These are phyloP conservation scores for Herpailurus yagouaroundi DNA, from an alignment of 2,113 vertebrate species.

Conservation along the genomic window DNA sequence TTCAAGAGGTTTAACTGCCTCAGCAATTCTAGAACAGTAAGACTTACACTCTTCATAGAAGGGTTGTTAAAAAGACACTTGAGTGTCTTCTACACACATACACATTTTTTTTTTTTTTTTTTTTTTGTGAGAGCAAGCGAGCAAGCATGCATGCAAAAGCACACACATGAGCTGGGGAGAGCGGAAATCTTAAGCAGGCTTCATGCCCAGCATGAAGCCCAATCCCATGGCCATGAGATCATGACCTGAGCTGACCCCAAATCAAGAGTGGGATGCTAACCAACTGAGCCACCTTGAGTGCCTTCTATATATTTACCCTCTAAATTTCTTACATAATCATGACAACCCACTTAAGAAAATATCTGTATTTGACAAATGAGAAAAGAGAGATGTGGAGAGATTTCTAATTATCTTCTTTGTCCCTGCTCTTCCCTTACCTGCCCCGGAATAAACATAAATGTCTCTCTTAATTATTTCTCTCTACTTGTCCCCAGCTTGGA, in stretches of 20 bases:
- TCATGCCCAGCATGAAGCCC: too few species aligned
- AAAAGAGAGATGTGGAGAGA: not conserved
- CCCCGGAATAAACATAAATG: not conserved
- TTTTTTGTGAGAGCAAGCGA: too few species aligned
- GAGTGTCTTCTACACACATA: not conserved
- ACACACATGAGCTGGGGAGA: too few species aligned
- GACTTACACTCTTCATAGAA: not conserved
- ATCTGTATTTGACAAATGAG: not conserved
- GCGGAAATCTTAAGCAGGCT: too few species aligned
- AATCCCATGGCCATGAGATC: too few species aligned
- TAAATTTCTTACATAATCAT: not conserved
- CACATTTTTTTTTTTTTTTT: too few species aligned
- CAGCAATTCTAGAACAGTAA: not conserved
- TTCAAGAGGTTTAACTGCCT: not conserved
- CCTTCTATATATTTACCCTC: not conserved
- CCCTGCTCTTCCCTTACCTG: not conserved
- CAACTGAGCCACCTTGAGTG: not conserved
- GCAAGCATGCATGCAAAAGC: too few species aligned
- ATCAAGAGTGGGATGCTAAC: too few species aligned
- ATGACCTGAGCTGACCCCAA: too few species aligned
- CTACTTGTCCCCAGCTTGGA: not conserved
- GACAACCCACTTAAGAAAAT: not conserved
- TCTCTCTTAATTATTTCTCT: not conserved
- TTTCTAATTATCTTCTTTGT: not conserved
- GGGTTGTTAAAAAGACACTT: not conserved